Percentiles rank a stretch among this genome's conserved stretches.
These are phyloP conservation scores for Gryllus bimaculatus DNA, from an alignment of 1,140 invertebrate species.

Conservation along the genomic window DNA sequence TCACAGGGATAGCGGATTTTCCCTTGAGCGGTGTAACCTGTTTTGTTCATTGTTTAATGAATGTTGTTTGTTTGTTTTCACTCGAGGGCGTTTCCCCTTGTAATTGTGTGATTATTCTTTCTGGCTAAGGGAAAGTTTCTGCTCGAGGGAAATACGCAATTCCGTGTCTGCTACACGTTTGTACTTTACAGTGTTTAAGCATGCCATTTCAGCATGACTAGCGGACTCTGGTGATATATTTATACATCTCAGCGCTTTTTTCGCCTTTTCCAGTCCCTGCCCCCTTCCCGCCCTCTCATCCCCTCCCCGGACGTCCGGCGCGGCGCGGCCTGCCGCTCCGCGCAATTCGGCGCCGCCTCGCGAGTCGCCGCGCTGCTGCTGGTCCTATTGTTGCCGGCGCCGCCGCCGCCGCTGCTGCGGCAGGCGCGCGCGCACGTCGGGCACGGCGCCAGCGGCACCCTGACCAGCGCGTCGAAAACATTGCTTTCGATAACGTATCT, in stretches of 20 bases:
- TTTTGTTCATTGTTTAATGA: too few relatives aligned
- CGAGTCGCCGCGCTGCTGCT: too few relatives aligned
- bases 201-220: neutral
- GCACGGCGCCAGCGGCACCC: neutral
- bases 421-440: neutral
- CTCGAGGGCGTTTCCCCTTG: too few relatives aligned
- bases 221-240: neutral
- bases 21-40: too few relatives aligned
- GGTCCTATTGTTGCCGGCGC: too few relatives aligned
- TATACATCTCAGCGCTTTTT: neutral
- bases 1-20: too few relatives aligned
- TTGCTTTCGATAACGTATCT: neutral
- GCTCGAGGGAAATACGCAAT: neutral
- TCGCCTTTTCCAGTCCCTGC: neutral
- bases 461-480: conserved; percentile 2
- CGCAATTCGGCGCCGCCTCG: too few relatives aligned
- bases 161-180: neutral
- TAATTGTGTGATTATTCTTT: neutral
- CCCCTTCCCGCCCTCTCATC: neutral
- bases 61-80: too few relatives aligned
- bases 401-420: neutral
- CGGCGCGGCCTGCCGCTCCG: too few relatives aligned
- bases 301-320: neutral
- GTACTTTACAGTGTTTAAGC: neutral
- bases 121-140: neutral